A percentile compares a stretch with the other conserved stretches of the same genome.
These are phyloP conservation scores for Hydropotes inermis DNA, from an alignment of 2,113 vertebrate genomes.

Conservation along the genomic window DNA sequence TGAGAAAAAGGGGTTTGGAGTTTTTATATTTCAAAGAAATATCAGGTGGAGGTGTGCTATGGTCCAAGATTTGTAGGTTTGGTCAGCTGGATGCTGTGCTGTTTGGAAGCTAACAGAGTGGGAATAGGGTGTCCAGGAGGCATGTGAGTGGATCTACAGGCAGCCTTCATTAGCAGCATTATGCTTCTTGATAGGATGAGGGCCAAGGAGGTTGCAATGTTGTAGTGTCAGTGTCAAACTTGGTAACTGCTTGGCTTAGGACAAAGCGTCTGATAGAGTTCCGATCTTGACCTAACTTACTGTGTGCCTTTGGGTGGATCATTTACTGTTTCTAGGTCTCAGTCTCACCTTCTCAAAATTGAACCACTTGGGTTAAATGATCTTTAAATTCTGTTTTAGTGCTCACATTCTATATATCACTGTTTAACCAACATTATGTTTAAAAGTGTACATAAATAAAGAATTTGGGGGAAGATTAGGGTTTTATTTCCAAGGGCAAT, in stretches of 20 bases:
- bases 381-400: not conserved
- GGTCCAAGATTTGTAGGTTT: not conserved
- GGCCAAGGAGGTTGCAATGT: not conserved
- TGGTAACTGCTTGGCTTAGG: not conserved
- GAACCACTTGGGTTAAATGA: not conserved
- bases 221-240: not conserved
- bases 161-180: not conserved
- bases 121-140: not conserved
- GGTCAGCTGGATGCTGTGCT: not conserved
- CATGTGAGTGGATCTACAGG: not conserved
- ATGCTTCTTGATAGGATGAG: not conserved
- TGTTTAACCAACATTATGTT: not conserved
- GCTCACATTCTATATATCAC: not conserved
- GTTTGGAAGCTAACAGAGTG: not conserved
- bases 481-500: not conserved
- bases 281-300: not conserved
- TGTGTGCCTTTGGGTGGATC: not conserved
- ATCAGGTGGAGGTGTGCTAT: not conserved
- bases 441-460: conserved; percentile 2
- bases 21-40: not conserved
- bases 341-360: not conserved
- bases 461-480: not conserved
- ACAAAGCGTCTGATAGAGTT: not conserved
- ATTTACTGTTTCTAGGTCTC: not conserved
- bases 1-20: not conserved